Evolutionary conservation across 2,888 invertebrate genomes (phyloP).

Genomic region (Calliphora vomitoria): DNA sequence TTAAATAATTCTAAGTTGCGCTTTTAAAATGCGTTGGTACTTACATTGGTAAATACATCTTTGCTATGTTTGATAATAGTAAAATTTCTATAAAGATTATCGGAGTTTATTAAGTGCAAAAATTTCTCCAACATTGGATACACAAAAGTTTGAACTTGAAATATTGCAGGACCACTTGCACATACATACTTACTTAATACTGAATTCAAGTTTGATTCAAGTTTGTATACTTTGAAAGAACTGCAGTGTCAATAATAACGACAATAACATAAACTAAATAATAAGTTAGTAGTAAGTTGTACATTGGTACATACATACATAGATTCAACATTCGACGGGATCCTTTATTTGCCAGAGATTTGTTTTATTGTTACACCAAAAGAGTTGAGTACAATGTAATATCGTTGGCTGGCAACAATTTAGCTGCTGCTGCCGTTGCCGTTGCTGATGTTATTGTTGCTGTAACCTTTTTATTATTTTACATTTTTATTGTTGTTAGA

Average conservation of each 20-base stretch:
- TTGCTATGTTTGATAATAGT: too few relatives aligned
- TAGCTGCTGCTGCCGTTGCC: constrained; percentile 20
- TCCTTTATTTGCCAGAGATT: background rate
- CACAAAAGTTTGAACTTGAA: too few relatives aligned
- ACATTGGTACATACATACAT: background rate
- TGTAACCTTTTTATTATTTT: constrained; percentile 45
- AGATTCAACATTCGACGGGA: background rate
- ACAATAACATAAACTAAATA: constrained; percentile 27
- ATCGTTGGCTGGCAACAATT: constrained; percentile 24
- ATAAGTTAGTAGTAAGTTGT: background rate
- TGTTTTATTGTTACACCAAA: constrained; percentile 20
- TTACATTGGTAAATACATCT: too few relatives aligned
- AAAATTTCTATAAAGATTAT: too few relatives aligned
- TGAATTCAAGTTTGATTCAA: background rate
- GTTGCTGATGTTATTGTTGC: constrained; percentile 9
- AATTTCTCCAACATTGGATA: too few relatives aligned
- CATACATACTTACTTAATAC: too few relatives aligned
- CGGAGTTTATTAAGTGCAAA: too few relatives aligned
- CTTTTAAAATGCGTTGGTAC: too few relatives aligned
- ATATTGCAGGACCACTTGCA: too few relatives aligned
- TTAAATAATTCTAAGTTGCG: too few relatives aligned
- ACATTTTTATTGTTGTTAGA: constrained; percentile 59
- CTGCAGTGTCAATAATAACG: constrained; percentile 5
- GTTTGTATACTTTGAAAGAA: constrained; percentile 11
- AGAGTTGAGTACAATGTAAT: constrained; percentile 40